phyloP scores from a whole-genome alignment of 1,140 invertebrate genomes.

The Apis mellifera region Amel_HAv3.1 CM009938.2:6466001-6466500 shows the following conservation, averaged over 20 bases:
- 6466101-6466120: conserved; percentile 71
- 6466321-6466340: conserved; percentile 11
- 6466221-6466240: conserved; percentile 77
- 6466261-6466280: background rate
- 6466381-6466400: no score
- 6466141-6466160: conserved; percentile 93
- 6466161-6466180: conserved; percentile 89
- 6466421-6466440: background rate
- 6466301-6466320: conserved; percentile 19
- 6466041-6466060: conserved; percentile 11
- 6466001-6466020: conserved; percentile 84
- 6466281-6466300: background rate
- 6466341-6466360: background rate
- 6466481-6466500: background rate
- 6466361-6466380: background rate
- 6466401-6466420: background rate
- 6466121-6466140: conserved; percentile 89
- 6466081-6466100: background rate
- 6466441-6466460: conserved; percentile 12
- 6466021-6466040: conserved; percentile 36
- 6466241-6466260: background rate
- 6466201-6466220: conserved; percentile 91
- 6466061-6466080: background rate
- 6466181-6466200: conserved; percentile 89
- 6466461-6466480: background rate